Conservation (phyloP, 2,113 vertebrate genomes). For the Pluvianellus socialis region DNA sequence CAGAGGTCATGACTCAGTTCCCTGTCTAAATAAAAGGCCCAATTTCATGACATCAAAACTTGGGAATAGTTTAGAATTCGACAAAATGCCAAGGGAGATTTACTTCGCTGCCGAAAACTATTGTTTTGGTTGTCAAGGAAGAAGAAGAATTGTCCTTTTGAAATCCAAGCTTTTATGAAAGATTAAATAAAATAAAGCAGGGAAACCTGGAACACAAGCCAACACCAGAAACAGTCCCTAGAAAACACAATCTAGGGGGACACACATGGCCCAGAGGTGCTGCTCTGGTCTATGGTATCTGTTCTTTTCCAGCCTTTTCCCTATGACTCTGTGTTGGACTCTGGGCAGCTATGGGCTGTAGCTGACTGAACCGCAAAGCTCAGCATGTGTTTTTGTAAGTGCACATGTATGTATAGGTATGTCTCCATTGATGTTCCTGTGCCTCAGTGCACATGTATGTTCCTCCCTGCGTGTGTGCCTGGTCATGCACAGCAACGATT, state of each 20-base stretch:
- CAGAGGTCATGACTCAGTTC: not conserved
- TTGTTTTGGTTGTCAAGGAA: not conserved
- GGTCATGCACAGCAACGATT: not conserved
- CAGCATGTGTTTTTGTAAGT: not conserved
- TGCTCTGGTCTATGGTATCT: not conserved
- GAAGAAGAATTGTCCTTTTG: not conserved
- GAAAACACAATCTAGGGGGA: not conserved
- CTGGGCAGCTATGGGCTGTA: not conserved
- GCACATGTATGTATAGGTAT: accelerated
- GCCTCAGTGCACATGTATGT: not conserved
- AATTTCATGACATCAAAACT: not conserved
- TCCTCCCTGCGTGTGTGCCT: not conserved
- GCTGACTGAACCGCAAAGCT: not conserved
- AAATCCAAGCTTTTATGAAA: not conserved
- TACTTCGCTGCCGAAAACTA: not conserved
- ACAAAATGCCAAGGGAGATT: not conserved
- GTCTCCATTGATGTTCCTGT: not conserved
- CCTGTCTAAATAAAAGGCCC: not conserved
- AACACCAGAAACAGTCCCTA: not conserved
- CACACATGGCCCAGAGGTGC: not conserved
- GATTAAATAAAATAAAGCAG: not conserved
- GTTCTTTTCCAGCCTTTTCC: not conserved
- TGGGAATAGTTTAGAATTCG: not conserved
- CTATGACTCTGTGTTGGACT: not conserved
- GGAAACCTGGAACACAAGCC: not conserved